Percentiles rank a stretch among this genome's conserved stretches.
Evolutionary conservation across 1,140 invertebrate species (phyloP).

Genomic region (Drosophila virilis): DNA sequence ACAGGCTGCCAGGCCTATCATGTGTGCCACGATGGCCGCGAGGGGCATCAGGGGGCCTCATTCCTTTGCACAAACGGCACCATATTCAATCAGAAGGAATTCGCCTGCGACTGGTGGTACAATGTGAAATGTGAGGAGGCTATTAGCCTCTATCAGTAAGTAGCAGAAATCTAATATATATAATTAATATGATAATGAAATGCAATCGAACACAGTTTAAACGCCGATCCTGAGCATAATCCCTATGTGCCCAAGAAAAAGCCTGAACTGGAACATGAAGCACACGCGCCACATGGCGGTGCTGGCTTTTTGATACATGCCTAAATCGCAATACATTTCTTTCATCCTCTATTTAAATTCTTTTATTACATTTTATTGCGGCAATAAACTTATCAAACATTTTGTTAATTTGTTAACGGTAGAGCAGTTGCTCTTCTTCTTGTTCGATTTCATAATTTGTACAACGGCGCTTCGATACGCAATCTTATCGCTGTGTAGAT

Average conservation of each 20-base stretch:
- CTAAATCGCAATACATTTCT: constrained; percentile 30
- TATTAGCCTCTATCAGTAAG: constrained; percentile 81
- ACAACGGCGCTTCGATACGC: background rate
- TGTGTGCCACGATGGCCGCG: constrained; percentile 92
- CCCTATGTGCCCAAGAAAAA: constrained; percentile 91
- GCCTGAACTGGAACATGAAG: constrained; percentile 70
- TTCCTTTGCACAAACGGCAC: constrained; percentile 96
- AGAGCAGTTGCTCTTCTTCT: background rate
- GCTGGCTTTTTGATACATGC: constrained; percentile 84
- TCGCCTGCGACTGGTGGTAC: constrained; percentile 97
- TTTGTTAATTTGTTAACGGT: no score
- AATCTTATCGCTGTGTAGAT: background rate
- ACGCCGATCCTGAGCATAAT: constrained; percentile 91
- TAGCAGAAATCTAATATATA: background rate
- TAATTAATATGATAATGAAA: no score
- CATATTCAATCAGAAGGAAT: constrained; percentile 94
- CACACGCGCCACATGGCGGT: constrained; percentile 42
- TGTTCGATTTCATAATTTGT: background rate
- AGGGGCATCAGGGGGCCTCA: constrained; percentile 91
- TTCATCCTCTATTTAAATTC: constrained; percentile 73
- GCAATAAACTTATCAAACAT: background rate
- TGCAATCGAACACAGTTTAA: constrained; percentile 86
- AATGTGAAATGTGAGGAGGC: constrained; percentile 93
- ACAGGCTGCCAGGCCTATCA: constrained; percentile 95
- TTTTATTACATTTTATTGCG: background rate